Evolutionary conservation across 2,888 invertebrate genomes (phyloP).

Genomic region (Pammene fasciana): DNA sequence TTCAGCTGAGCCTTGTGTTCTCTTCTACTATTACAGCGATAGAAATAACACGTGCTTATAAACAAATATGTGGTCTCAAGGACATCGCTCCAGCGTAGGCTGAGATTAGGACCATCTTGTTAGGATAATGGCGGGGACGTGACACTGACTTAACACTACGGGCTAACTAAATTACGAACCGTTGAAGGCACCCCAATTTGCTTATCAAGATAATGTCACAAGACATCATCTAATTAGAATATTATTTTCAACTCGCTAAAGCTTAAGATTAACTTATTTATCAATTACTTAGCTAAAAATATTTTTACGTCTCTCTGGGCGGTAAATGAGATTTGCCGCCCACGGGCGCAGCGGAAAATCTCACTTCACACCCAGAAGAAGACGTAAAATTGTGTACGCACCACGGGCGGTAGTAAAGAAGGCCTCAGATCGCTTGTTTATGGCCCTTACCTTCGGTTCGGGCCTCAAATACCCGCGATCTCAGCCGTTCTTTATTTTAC

Average conservation of each 20-base stretch:
- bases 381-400: no score
- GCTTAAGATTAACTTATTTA: background rate
- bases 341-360: no score
- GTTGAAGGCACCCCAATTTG: slow-evolving; percentile 9
- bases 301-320: no score
- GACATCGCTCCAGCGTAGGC: slow-evolving; percentile 28
- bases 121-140: slow-evolving; percentile 36
- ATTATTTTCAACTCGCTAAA: background rate
- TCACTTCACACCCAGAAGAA: no score
- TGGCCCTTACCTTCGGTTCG: no score
- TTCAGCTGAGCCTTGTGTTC: no score
- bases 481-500: no score
- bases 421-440: no score
- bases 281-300: background rate
- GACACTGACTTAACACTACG: slow-evolving; percentile 36
- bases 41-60: background rate
- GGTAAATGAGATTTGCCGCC: no score
- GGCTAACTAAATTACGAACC: slow-evolving; percentile 31
- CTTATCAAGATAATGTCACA: slow-evolving; percentile 12
- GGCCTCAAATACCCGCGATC: no score
- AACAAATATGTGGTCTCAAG: slow-evolving; percentile 37
- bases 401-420: no score
- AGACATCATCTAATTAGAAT: slow-evolving; percentile 3
- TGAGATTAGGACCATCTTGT: slow-evolving; percentile 40
- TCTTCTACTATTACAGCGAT: no score